Evolutionary conservation across 2,888 invertebrate species (phyloP).

Genomic region (Mesorhabditis spiculigera): DNA sequence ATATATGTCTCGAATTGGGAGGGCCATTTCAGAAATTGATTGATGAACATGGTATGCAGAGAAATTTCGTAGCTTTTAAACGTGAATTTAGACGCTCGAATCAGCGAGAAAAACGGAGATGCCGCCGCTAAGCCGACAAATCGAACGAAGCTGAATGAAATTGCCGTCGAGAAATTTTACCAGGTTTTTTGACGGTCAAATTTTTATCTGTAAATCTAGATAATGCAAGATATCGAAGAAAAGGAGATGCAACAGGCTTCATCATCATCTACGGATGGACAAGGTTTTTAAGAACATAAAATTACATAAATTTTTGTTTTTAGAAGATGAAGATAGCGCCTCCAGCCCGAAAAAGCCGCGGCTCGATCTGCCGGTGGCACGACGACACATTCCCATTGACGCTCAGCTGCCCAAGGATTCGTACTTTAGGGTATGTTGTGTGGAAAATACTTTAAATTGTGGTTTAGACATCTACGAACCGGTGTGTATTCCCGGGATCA

Average conservation of each 20-base stretch:
- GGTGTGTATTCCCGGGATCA: conserved; percentile 46
- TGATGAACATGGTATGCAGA: conserved; percentile 19
- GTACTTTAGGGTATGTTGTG: conserved; percentile 23
- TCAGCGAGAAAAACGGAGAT: neutral
- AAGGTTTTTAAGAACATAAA: too few relatives aligned
- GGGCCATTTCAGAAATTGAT: conserved; percentile 36
- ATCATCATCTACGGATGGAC: too few relatives aligned
- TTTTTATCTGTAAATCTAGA: neutral
- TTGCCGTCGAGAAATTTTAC: neutral
- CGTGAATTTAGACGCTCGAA: neutral
- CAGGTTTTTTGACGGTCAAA: neutral
- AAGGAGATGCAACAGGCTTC: neutral
- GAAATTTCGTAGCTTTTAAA: too few relatives aligned
- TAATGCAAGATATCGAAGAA: conserved; percentile 7
- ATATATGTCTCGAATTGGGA: conserved; percentile 62
- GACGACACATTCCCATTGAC: conserved; percentile 24
- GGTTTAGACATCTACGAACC: conserved; percentile 37
- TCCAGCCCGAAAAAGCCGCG: conserved; percentile 17
- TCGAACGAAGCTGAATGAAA: neutral
- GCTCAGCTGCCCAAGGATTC: conserved; percentile 25
- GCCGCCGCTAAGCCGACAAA: neutral
- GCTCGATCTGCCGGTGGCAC: conserved; percentile 17
- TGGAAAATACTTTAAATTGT: neutral
- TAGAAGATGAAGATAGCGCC: conserved; percentile 13
- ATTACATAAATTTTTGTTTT: neutral